Evolutionary conservation across 2,113 vertebrate genomes (phyloP).

Genomic region (Vulpes vulpes): DNA sequence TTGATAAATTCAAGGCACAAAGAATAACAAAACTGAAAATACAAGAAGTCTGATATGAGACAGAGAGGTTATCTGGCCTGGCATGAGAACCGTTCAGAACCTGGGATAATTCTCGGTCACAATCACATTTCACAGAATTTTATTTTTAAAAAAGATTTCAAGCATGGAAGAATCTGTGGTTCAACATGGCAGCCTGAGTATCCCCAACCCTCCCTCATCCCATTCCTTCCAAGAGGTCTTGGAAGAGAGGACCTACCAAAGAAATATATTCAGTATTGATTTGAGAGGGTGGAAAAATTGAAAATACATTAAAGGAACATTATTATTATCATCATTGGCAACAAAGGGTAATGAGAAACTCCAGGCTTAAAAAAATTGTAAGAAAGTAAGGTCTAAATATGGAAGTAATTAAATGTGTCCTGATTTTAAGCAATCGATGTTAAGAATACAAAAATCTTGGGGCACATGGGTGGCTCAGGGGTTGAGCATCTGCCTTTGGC

Average conservation of each 20-base stretch:
- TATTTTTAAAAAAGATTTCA: background rate
- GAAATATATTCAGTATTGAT: background rate
- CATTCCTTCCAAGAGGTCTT: background rate
- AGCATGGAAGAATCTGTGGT: background rate
- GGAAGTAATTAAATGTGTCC: background rate
- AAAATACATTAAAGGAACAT: background rate
- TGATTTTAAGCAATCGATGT: background rate
- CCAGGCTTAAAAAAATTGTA: constrained; percentile 26
- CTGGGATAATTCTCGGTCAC: background rate
- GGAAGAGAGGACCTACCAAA: background rate
- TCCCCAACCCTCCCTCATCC: background rate
- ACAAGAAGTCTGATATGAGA: background rate
- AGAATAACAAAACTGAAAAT: background rate
- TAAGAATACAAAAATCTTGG: background rate
- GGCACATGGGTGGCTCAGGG: too few species aligned
- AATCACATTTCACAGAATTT: background rate
- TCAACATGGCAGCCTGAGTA: background rate
- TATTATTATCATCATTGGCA: background rate
- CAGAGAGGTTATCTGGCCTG: background rate
- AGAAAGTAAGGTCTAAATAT: background rate
- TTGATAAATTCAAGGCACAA: background rate
- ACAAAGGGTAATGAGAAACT: background rate
- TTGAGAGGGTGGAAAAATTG: background rate
- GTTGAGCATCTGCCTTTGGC: too few species aligned
- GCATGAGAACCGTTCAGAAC: background rate